These are phyloP conservation scores for Brachionus manjavacas DNA, from an alignment of 1,140 invertebrate species.

Conservation along the genomic window DNA sequence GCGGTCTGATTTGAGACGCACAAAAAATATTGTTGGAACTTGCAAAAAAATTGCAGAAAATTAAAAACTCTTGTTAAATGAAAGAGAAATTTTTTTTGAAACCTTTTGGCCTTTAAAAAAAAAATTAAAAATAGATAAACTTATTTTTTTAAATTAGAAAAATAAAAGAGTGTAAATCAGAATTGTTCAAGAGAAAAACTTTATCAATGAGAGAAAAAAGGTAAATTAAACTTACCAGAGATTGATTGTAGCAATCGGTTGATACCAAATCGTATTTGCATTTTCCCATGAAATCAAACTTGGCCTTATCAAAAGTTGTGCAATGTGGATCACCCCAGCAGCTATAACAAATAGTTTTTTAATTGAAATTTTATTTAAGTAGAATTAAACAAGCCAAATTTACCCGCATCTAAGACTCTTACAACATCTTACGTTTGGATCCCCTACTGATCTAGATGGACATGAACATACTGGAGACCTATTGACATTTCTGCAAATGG, in stretches of 20 bases:
- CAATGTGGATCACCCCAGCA: conserved; percentile 40
- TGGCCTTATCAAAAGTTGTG: not conserved
- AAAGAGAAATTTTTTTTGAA: too few relatives aligned
- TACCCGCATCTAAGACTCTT: conserved; percentile 22
- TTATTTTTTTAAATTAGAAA: too few relatives aligned
- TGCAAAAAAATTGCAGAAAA: too few relatives aligned
- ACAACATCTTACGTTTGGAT: conserved; percentile 27
- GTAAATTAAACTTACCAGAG: not conserved
- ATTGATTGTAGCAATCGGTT: conserved; percentile 7
- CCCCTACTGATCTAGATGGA: not conserved
- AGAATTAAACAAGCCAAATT: not conserved
- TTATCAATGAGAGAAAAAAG: not conserved
- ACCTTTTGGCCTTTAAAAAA: too few relatives aligned
- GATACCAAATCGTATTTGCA: conserved; percentile 41
- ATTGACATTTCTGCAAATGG: not conserved
- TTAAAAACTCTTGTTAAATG: too few relatives aligned
- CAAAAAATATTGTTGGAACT: too few relatives aligned
- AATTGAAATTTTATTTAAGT: not conserved
- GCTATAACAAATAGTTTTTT: not conserved
- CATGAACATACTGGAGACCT: conserved; percentile 1
- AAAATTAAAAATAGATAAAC: too few relatives aligned
- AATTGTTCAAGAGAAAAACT: too few relatives aligned
- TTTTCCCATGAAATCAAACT: conserved; percentile 20
- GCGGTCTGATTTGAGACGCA: too few relatives aligned
- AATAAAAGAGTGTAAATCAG: too few relatives aligned